Base-by-base conservation (phyloP, 1,140 invertebrate genomes). In the Zaprionus davidi region DNA sequence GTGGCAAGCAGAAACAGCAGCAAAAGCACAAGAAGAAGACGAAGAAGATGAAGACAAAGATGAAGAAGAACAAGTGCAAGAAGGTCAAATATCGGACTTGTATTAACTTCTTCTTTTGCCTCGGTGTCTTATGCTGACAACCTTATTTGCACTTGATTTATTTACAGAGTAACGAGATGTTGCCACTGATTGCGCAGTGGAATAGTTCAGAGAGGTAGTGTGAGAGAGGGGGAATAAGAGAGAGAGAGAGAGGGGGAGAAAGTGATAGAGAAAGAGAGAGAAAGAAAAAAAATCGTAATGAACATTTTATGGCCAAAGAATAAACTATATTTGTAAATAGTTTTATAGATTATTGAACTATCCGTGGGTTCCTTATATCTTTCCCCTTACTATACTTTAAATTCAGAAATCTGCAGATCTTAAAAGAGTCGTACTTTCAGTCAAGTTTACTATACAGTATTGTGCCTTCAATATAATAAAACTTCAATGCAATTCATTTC, bases 121-220 rank as follows among this genome's bases (percentile, higher is more conserved):
- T 28, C 15, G 36, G 20, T 55, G 11, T 26, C 17, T 55, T n/a
- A 38, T 59, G 70, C 63, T 72, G 65, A 68, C 71, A 73, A 69
- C 24, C 41, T 55, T 68, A 73, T 73, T 62, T 67, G 41, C 49
- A 44, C 24, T 62, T 73, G 71, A 73, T 73, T 73, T 73, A 73
- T 73, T 53, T 67, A 17, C 3, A 24, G 20, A 17, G 41, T 15
- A 46, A 46, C n/a, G 46, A 62, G 13, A 46, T 24, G 22, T 2
- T 46, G 9, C 6, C 53, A 26, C 24, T 56, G 53, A 56, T 56
- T 56, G 26, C 17, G 26, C 53, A 56, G 22, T 0, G 20, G 26
- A 56, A 56, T 17, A 31, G 26, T n/a, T 15, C 13, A 15, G 12
- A 56, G 11, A n/a, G 22, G 26, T 26, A 3, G 26, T 28, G 2